Percentiles rank a stretch among this genome's conserved stretches.
Evolutionary conservation across 2,113 vertebrate genomes (phyloP).

Genomic region (Platanista minor): DNA sequence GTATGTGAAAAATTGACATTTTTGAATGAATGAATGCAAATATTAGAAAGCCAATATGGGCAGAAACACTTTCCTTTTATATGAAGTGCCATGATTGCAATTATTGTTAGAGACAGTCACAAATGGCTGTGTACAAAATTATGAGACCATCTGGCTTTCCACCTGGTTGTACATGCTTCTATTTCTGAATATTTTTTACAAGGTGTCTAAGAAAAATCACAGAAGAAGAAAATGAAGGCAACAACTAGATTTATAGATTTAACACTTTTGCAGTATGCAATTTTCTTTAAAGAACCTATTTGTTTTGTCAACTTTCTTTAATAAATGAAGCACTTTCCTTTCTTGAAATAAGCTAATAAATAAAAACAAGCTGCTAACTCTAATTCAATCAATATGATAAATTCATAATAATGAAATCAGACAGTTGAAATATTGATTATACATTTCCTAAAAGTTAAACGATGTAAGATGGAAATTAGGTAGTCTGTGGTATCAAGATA

Average conservation of each 20-base stretch:
- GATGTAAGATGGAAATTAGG: background rate
- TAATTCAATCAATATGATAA: background rate
- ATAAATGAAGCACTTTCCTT: background rate
- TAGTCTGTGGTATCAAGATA: background rate
- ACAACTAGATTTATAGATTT: background rate
- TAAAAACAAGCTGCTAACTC: background rate
- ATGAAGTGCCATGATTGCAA: background rate
- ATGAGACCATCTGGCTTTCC: background rate
- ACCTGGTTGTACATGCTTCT: background rate
- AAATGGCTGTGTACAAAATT: background rate
- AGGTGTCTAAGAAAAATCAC: background rate
- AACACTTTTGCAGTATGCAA: background rate
- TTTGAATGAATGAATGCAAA: background rate
- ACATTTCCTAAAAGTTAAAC: background rate
- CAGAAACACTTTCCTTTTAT: background rate
- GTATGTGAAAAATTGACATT: background rate
- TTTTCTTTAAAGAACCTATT: background rate
- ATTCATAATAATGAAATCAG: background rate
- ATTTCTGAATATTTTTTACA: background rate
- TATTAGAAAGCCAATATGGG: rapidly evolving
- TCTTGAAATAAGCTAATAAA: background rate
- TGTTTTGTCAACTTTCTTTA: background rate
- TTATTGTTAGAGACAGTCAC: background rate
- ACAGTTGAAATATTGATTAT: background rate
- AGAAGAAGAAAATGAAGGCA: background rate